phyloP scores from a whole-genome alignment of 2,113 vertebrate species.

The Cervus canadensis region DNA sequence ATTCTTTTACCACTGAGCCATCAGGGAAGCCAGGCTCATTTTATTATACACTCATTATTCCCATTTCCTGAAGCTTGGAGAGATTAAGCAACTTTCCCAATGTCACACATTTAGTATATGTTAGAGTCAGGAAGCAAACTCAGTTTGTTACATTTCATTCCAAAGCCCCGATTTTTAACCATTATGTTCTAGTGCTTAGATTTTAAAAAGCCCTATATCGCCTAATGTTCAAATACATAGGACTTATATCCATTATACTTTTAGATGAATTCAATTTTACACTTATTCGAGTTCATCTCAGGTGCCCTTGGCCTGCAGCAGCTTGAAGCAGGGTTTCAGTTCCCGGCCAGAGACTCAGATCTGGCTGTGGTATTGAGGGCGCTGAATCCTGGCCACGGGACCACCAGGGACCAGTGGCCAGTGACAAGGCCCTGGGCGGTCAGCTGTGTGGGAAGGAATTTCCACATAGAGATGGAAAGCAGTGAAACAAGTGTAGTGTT shows the following conservation, averaged over 20 bases:
- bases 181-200: not conserved
- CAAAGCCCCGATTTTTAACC: not conserved
- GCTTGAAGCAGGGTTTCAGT: not conserved
- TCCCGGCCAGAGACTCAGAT: not conserved
- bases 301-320: not conserved
- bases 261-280: not conserved
- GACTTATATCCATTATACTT: not conserved
- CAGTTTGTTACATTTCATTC: not conserved
- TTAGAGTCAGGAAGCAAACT: not conserved
- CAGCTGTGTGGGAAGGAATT: not conserved
- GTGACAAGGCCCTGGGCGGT: not conserved
- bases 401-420: not conserved
- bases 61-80: not conserved
- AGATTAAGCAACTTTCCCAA: not conserved
- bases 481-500: not conserved
- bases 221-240: not conserved
- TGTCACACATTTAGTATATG: not conserved
- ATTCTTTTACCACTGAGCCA: not conserved
- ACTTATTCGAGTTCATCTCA: not conserved
- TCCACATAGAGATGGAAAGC: not conserved
- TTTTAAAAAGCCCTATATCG: not conserved
- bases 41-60: not conserved
- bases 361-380: not conserved
- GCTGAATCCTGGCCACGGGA: not conserved
- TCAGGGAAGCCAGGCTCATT: not conserved